Evolutionary conservation across 2,113 vertebrate species (phyloP).

Genomic region (Cryptomyrus ogoouensis): DNA sequence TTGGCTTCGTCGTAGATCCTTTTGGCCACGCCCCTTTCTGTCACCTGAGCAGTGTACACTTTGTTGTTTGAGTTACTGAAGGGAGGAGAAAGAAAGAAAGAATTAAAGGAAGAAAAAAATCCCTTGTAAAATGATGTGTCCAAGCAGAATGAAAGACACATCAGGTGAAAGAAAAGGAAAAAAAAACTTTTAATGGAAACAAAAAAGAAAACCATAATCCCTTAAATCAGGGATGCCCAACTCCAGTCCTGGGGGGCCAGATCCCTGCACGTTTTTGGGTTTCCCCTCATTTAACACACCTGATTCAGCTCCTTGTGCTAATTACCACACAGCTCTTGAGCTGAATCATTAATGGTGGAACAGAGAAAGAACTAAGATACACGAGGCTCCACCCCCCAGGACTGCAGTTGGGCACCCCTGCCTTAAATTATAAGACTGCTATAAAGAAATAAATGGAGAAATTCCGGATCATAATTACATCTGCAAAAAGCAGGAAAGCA

Average conservation of each 20-base stretch:
- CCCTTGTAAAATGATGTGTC: background rate
- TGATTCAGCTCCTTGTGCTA: too few relatives aligned
- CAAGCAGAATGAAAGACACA: background rate
- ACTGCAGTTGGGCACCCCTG: too few relatives aligned
- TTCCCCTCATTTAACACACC: too few relatives aligned
- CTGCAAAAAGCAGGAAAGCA: constrained; percentile 21
- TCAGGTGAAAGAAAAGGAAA: background rate
- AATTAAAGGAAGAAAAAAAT: background rate
- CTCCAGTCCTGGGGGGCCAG: too few relatives aligned
- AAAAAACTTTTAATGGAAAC: background rate
- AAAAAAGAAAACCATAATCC: background rate
- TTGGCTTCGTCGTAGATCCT: constrained; percentile 74
- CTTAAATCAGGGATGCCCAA: background rate
- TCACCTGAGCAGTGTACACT: constrained; percentile 67
- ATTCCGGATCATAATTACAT: constrained; percentile 46
- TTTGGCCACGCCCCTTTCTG: constrained; percentile 70
- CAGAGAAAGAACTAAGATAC: too few relatives aligned
- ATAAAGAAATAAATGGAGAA: constrained; percentile 25
- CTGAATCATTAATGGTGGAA: too few relatives aligned
- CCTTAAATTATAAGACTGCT: constrained; percentile 29
- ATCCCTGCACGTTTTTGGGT: too few relatives aligned
- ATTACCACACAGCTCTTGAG: too few relatives aligned
- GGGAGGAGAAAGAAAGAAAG: constrained; percentile 26
- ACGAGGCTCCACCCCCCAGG: too few relatives aligned
- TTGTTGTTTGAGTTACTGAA: constrained; percentile 63